Base-by-base conservation (phyloP, 2,888 invertebrate genomes). In the Eristalis arbustorum region DNA sequence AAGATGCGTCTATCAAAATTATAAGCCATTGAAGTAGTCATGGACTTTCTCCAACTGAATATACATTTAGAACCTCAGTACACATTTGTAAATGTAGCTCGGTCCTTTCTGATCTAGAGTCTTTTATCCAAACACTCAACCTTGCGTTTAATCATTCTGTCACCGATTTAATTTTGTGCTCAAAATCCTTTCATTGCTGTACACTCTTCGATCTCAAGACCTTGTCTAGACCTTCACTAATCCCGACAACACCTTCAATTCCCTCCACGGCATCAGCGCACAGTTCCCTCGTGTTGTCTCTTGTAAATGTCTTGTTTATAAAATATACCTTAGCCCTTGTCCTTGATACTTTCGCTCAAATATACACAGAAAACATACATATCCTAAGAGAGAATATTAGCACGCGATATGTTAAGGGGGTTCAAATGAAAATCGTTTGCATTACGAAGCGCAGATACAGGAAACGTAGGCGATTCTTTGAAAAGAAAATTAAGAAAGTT, bases 321-420 rank as follows among this genome's bases (percentile, higher is more conserved):
- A 42, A 42, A 42, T 42, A n/a, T n/a, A 42, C 14, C 42, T 42
- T 42, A 42, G n/a, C 42, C 14, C 42, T 42, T 42, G 42, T 14
- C 42, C 42, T 42, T 18, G 42, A 42, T 18, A 37, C 37, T 37
- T 37, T 34, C 62, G 8, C 61, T 25, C 28, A 56, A 57, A 56
- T 57, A 49, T 68, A 28, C 63, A 77, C 56, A 63, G 22, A 69
- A 59, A 31, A 40, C n/a, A 49, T 49, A 49, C 49, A 49, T 49
- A 49, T 49, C 49, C 49, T 49, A 57, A 77, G 56, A 40, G 28
- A 40, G 2, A 28, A 63, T 63, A 31, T 31, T 31, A 77, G 77
- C 69, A 75, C 74, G 66, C 66, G 84, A 84, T 84, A 84, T 84
- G 84, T 84, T 67, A 75, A 23, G 62, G 66, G 76, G 56, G n/a